phyloP scores from a whole-genome alignment of 2,797 vertebrate species.

The Scleropages formosus region DNA sequence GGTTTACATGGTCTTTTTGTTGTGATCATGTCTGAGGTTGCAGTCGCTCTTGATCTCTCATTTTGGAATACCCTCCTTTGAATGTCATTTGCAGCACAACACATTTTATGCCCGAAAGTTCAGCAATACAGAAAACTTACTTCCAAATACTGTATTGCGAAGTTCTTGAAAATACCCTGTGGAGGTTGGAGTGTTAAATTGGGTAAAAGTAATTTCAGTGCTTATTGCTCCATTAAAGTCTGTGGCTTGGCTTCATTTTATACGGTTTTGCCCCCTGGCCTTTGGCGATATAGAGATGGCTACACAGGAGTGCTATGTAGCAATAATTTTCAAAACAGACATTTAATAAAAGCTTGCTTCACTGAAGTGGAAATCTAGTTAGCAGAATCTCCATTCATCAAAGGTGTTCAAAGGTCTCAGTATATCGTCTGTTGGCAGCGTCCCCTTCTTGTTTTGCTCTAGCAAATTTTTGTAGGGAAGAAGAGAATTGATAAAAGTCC shows the following conservation, averaged over 20 bases:
- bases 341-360: conserved; percentile 24
- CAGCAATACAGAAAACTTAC: not conserved
- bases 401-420: not conserved
- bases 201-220: conserved; percentile 8
- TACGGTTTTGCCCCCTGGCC: not conserved
- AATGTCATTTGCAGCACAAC: not conserved
- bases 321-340: conserved; percentile 14
- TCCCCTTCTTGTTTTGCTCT: not conserved
- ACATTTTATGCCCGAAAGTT: not conserved
- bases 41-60: not conserved
- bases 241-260: not conserved
- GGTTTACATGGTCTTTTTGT: too few relatives aligned
- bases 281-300: not conserved
- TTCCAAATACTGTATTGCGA: not conserved
- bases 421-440: conserved; percentile 1
- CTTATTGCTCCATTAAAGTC: conserved; percentile 24
- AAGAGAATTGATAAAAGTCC: not conserved
- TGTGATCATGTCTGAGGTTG: too few relatives aligned
- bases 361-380: conserved; percentile 29
- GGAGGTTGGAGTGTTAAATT: not conserved
- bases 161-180: not conserved
- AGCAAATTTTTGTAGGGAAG: not conserved
- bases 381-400: conserved; percentile 20
- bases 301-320: conserved; percentile 21
- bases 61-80: too few relatives aligned